Conservation (phyloP, 2,797 vertebrate genomes). For the Sebastes goodei region DNA sequence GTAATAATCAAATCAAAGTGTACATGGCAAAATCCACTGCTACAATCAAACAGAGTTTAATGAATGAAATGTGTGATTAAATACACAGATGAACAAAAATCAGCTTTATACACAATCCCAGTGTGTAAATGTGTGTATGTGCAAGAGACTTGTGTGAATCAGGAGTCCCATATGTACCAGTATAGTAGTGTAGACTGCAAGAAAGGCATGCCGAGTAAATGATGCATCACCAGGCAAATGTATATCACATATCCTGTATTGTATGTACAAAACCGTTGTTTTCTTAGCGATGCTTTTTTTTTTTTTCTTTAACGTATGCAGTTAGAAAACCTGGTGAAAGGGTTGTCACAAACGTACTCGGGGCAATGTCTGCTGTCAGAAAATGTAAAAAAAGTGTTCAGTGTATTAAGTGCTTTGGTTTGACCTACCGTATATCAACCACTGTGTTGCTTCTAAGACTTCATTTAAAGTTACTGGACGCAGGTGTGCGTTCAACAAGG, state of each 20-base stretch:
- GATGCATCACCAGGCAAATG: slow-evolving; percentile 34
- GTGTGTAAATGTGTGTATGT: slow-evolving; percentile 29
- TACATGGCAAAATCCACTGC: slow-evolving; percentile 31
- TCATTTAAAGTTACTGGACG: neutral
- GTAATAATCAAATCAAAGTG: slow-evolving; percentile 21
- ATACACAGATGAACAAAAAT: slow-evolving; percentile 59
- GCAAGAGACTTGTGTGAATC: slow-evolving; percentile 21
- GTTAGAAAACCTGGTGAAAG: slow-evolving; percentile 2
- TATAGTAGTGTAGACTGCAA: slow-evolving; percentile 23
- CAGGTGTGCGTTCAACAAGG: slow-evolving; percentile 28
- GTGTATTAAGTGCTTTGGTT: slow-evolving; percentile 54
- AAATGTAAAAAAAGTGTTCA: neutral
- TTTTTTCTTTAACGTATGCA: slow-evolving; percentile 3
- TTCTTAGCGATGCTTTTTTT: neutral
- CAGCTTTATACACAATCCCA: slow-evolving; percentile 42
- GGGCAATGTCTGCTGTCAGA: neutral
- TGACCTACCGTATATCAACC: slow-evolving; percentile 12
- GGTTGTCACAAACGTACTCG: neutral
- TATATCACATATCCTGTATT: slow-evolving; percentile 14
- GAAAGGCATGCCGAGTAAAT: slow-evolving; percentile 54
- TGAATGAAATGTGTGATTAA: slow-evolving; percentile 65
- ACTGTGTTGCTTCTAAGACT: slow-evolving; percentile 2
- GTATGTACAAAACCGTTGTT: slow-evolving; percentile 18
- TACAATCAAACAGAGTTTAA: slow-evolving; percentile 72
- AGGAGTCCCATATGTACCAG: slow-evolving; percentile 23